Conservation (phyloP, 2,888 invertebrate genomes). For the Lasioglossum zephyrum region DNA sequence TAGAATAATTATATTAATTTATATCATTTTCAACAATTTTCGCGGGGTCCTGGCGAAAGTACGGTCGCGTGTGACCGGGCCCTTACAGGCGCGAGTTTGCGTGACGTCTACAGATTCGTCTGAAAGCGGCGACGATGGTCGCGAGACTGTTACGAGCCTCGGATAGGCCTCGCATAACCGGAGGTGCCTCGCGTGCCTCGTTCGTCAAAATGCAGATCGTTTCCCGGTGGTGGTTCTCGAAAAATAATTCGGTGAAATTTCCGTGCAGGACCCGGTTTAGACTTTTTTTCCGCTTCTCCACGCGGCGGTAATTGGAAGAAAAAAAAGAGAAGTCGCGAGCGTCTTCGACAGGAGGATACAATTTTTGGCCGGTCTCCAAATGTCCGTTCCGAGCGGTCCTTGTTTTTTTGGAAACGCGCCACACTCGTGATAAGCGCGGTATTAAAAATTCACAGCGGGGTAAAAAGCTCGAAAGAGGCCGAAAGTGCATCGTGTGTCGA, state of each 20-base stretch:
- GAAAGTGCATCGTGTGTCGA: background rate
- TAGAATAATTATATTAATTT: no score
- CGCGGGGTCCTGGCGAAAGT: conserved; percentile 25
- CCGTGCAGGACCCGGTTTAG: background rate
- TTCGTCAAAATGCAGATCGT: conserved; percentile 51
- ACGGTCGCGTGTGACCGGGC: conserved; percentile 51
- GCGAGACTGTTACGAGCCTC: conserved; percentile 35
- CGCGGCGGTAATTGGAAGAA: background rate
- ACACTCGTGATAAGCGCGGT: conserved; percentile 11
- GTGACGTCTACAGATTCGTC: conserved; percentile 71
- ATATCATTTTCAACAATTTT: conserved; percentile 45
- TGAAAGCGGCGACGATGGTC: conserved; percentile 67
- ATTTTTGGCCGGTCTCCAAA: conserved; percentile 39
- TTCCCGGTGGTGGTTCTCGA: conserved; percentile 11
- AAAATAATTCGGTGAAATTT: conserved; percentile 50
- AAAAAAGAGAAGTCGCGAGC: background rate
- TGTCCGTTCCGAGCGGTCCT: background rate
- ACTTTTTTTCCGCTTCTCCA: background rate
- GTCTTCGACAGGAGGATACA: conserved; percentile 20
- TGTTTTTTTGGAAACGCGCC: conserved; percentile 33
- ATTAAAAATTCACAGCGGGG: conserved; percentile 19
- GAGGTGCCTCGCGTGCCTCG: conserved; percentile 35
- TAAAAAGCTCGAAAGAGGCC: background rate
- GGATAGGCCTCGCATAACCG: conserved; percentile 64
- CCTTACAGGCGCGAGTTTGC: conserved; percentile 63